A percentile compares a stretch with the other conserved stretches of the same genome.
Evolutionary conservation across 2,888 invertebrate species (phyloP).

Genomic region (Dysmachus trigonus): DNA sequence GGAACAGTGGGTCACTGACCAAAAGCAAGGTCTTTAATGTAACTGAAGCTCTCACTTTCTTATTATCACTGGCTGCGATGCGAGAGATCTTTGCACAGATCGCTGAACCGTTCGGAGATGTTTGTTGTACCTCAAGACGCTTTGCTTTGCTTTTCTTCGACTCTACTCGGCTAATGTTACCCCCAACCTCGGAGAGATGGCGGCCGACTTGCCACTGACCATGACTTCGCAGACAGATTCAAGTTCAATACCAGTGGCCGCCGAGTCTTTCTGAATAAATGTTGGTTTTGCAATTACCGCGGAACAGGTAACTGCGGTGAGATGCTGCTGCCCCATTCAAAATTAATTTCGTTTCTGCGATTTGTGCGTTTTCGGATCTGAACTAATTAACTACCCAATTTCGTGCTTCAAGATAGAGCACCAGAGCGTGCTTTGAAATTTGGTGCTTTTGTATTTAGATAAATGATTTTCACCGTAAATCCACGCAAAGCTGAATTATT

Average conservation of each 20-base stretch:
- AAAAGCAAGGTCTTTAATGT: constrained; percentile 44
- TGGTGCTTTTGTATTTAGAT: neutral
- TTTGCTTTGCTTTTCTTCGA: neutral
- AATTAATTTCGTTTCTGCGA: neutral
- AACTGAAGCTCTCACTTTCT: constrained; percentile 39
- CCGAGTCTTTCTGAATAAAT: neutral
- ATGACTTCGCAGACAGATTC: neutral
- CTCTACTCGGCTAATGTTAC: neutral
- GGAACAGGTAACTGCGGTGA: neutral
- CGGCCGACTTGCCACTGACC: constrained; percentile 31
- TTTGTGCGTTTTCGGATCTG: neutral
- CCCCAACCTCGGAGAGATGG: neutral
- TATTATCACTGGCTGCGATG: neutral
- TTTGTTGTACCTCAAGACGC: neutral
- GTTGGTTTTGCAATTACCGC: neutral
- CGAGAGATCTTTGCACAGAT: neutral
- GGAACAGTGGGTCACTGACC: constrained; percentile 51
- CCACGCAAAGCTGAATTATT: neutral
- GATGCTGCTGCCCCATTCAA: neutral
- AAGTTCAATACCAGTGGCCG: constrained; percentile 18
- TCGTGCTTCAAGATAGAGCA: neutral
- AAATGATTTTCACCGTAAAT: neutral
- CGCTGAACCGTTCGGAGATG: neutral
- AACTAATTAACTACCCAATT: neutral
- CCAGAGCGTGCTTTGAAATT: neutral